Percentiles rank a stretch among this genome's conserved stretches.
These are phyloP conservation scores for Ataeniobius toweri DNA, from an alignment of 2,797 vertebrate species.

Conservation along the genomic window DNA sequence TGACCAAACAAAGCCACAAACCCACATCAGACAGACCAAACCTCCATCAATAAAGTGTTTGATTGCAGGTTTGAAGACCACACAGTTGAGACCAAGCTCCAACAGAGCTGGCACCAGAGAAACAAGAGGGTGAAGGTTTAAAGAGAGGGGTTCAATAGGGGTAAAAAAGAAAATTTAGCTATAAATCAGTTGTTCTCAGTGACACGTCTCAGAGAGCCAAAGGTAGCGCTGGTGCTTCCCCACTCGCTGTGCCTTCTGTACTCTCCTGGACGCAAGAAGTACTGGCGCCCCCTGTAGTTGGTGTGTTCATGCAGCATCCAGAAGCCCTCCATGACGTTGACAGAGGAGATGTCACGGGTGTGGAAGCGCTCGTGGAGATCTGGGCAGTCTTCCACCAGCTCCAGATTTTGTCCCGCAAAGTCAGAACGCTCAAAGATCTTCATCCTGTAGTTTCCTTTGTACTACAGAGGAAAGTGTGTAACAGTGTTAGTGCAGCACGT, in stretches of 20 bases:
- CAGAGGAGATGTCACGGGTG: conserved; percentile 81
- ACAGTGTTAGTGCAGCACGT: conserved; percentile 22
- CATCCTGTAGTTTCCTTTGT: conserved; percentile 81
- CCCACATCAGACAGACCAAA: conserved; percentile 45
- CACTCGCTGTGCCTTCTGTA: conserved; percentile 83
- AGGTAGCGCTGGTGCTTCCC: conserved; percentile 75
- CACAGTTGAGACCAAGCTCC: conserved; percentile 53
- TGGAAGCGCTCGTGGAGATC: conserved; percentile 80
- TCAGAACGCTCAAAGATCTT: conserved; percentile 82
- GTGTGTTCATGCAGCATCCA: conserved; percentile 86
- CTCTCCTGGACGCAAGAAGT: conserved; percentile 82
- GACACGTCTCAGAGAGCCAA: conserved; percentile 81
- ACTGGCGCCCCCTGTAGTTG: conserved; percentile 83
- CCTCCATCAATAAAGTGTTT: conserved; percentile 35
- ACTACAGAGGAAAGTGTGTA: conserved; percentile 50
- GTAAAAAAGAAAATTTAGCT: conserved; percentile 19
- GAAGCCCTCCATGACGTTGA: conserved; percentile 84
- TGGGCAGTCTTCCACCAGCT: conserved; percentile 83
- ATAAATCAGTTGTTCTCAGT: conserved; percentile 74
- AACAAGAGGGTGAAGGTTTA: conserved; percentile 30
- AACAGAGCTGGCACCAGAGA: conserved; percentile 36
- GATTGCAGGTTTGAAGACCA: conserved; percentile 55
- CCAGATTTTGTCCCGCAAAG: conserved; percentile 80
- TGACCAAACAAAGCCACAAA: conserved; percentile 45
- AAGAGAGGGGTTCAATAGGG: conserved; percentile 28